phyloP scores from a whole-genome alignment of 2,113 vertebrate species.

The Oreochromis niloticus region DNA sequence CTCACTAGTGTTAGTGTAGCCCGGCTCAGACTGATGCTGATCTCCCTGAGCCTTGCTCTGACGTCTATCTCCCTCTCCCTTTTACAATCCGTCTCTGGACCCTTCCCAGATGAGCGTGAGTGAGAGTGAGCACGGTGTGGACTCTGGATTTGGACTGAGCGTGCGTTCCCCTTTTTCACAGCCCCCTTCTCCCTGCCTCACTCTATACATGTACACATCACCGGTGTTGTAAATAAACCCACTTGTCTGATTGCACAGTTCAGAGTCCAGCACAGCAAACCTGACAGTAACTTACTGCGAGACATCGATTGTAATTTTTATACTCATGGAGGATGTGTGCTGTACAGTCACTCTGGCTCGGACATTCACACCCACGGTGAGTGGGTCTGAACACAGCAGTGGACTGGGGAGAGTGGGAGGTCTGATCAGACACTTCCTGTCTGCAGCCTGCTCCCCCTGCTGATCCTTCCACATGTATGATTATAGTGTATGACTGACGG shows the following conservation, averaged over 20 bases:
- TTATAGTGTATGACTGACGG: background rate
- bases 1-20: background rate
- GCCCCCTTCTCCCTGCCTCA: background rate
- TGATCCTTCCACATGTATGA: rapidly evolving
- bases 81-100: background rate
- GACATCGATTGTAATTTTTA: background rate
- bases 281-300: background rate
- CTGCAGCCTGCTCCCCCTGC: background rate
- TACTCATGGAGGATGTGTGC: background rate
- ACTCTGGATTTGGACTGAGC: background rate
- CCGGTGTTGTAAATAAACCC: background rate
- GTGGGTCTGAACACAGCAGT: background rate
- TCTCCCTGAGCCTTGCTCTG: background rate
- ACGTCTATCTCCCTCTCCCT: background rate
- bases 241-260: background rate
- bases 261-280: background rate
- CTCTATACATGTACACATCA: background rate
- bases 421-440: background rate
- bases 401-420: rapidly evolving
- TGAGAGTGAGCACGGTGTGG: background rate
- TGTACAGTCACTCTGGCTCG: background rate
- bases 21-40: background rate
- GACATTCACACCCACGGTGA: background rate
- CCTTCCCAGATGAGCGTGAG: background rate
- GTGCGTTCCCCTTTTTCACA: background rate